These are phyloP conservation scores for Halcyon leucocephala DNA, from an alignment of 2,797 vertebrate genomes.

Conservation along the genomic window DNA sequence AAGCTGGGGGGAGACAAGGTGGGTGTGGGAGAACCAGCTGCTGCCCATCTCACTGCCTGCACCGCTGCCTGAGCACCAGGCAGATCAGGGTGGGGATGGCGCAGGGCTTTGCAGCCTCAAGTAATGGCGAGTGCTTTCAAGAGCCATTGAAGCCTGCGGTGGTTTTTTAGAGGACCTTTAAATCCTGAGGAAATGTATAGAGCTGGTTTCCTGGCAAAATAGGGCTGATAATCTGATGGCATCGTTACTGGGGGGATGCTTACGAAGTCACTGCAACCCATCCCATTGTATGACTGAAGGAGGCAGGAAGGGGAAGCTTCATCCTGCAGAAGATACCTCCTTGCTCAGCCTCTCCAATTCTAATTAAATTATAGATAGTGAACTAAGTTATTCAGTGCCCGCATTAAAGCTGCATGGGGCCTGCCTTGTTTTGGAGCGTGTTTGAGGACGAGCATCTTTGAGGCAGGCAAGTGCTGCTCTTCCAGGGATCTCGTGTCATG, in stretches of 20 bases:
- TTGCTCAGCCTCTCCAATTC: neutral
- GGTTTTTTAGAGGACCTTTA: neutral
- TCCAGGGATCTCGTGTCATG: neutral
- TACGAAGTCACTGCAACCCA: neutral
- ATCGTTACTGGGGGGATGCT: rapidly evolving
- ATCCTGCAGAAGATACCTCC: neutral
- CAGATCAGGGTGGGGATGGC: rapidly evolving
- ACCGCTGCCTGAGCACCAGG: rapidly evolving
- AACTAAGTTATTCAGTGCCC: neutral
- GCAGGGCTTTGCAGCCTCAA: neutral
- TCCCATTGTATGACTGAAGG: neutral
- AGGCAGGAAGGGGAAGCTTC: neutral
- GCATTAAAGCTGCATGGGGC: neutral
- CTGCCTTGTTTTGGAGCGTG: neutral
- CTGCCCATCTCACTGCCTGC: neutral
- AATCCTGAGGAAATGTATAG: neutral
- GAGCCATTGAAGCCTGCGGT: neutral
- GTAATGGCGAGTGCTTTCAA: neutral
- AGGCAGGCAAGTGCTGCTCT: neutral
- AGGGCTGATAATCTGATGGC: neutral
- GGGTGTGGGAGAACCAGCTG: neutral
- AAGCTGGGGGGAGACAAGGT: neutral
- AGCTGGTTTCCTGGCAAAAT: neutral
- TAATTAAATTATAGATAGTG: slow-evolving; percentile 11
- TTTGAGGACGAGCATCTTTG: neutral